These are phyloP conservation scores for Lonchura striata DNA, from an alignment of 2,113 vertebrate species.

Conservation along the genomic window DNA sequence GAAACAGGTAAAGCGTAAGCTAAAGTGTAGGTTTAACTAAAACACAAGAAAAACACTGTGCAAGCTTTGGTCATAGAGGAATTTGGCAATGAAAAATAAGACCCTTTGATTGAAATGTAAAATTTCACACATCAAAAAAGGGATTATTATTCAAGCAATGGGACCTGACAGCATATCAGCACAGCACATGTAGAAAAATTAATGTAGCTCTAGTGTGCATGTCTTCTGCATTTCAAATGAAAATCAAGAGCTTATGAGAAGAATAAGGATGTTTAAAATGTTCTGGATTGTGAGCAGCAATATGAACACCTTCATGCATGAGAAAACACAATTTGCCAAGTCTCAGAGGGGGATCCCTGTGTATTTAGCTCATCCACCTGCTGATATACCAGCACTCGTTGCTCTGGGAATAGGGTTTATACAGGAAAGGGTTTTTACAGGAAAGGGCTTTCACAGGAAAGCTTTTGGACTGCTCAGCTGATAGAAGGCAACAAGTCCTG, in stretches of 20 bases:
- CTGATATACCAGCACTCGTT: neutral
- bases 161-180: constrained; percentile 3
- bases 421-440: neutral
- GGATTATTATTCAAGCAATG: constrained; percentile 20
- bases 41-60: neutral
- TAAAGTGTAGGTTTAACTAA: neutral
- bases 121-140: neutral
- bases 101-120: neutral
- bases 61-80: neutral
- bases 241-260: neutral
- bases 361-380: neutral
- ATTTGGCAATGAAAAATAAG: neutral
- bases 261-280: neutral
- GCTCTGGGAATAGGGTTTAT: neutral
- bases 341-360: neutral
- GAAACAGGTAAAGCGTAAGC: neutral
- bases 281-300: neutral
- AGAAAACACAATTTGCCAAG: neutral
- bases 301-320: neutral
- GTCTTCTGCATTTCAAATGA: constrained; percentile 9
- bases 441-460: neutral
- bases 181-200: neutral
- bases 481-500: neutral
- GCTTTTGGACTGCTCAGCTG: neutral
- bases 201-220: neutral